Percentiles rank a stretch among this genome's conserved stretches.
phyloP scores from a whole-genome alignment of 2,113 vertebrate genomes.

The Nanorana parkeri region DNA sequence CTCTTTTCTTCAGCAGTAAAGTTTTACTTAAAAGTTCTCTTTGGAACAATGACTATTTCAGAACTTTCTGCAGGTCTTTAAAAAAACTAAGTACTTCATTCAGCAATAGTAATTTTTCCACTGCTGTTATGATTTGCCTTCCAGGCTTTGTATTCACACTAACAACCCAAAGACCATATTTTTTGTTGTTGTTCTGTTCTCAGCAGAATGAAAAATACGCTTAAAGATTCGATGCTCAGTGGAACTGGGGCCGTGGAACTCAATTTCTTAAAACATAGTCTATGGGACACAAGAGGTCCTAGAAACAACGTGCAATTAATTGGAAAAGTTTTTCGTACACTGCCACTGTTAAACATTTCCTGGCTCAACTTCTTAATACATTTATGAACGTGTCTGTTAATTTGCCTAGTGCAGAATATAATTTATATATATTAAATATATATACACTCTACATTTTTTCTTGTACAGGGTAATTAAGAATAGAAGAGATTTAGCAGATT shows the following conservation, averaged over 20 bases:
- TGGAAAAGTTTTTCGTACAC: conserved; percentile 17
- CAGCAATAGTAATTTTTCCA: neutral
- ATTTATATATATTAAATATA: too few species aligned
- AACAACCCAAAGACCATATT: conserved; percentile 11
- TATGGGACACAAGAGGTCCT: conserved; percentile 34
- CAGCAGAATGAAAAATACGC: conserved; percentile 39
- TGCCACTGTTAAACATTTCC: neutral
- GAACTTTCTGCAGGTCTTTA: conserved; percentile 13
- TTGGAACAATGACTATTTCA: neutral
- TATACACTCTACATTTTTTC: too few species aligned
- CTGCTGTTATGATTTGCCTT: neutral
- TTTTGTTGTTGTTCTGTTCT: conserved; percentile 7
- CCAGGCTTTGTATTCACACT: conserved; percentile 24
- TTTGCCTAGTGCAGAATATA: too few species aligned
- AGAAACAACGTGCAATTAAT: conserved; percentile 36
- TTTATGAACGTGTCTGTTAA: neutral
- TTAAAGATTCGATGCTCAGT: conserved; percentile 8
- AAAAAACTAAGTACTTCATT: conserved; percentile 26
- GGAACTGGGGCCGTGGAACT: conserved; percentile 7
- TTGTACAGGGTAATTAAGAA: too few species aligned
- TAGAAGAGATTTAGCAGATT: too few species aligned
- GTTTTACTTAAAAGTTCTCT: neutral
- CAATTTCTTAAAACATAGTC: conserved; percentile 23
- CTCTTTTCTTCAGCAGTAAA: neutral
- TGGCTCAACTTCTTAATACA: conserved; percentile 17